phyloP scores from a whole-genome alignment of 2,113 vertebrate genomes.

The Clarias macrocephalus region DNA sequence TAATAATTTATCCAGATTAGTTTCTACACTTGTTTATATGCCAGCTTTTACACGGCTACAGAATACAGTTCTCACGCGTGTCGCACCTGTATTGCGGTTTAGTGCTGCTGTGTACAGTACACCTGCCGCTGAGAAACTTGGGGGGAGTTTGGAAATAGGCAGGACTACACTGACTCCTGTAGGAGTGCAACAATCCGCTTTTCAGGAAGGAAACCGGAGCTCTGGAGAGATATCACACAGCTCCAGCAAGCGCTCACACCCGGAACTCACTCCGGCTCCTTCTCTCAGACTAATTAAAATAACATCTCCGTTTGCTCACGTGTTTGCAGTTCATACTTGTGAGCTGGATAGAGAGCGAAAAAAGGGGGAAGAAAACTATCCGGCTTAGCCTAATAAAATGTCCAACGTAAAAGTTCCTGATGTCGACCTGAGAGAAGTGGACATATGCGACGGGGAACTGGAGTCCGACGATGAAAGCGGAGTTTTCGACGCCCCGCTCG shows the following conservation, averaged over 20 bases:
- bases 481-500: constrained; percentile 59
- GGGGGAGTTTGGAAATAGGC: constrained; percentile 53
- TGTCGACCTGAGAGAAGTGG: constrained; percentile 70
- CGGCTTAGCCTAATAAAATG: constrained; percentile 59
- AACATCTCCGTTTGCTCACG: background rate
- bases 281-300: constrained; percentile 24
- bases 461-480: constrained; percentile 67
- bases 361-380: background rate
- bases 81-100: constrained; percentile 20
- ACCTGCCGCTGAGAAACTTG: constrained; percentile 62
- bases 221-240: constrained; percentile 24
- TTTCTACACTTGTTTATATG: background rate
- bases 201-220: constrained; percentile 58
- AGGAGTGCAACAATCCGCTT: constrained; percentile 37
- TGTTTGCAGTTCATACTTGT: background rate
- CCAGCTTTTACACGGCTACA: background rate
- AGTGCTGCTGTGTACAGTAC: constrained; percentile 40
- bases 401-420: constrained; percentile 49
- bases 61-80: background rate
- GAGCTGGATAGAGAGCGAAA: background rate
- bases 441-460: constrained; percentile 66
- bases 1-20: background rate
- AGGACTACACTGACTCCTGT: constrained; percentile 33
- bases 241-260: constrained; percentile 60
- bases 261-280: constrained; percentile 66